phyloP scores from a whole-genome alignment of 30 jellyfish, hydroid and myxozoan species.

The Nemopilema nomurai region DNA sequence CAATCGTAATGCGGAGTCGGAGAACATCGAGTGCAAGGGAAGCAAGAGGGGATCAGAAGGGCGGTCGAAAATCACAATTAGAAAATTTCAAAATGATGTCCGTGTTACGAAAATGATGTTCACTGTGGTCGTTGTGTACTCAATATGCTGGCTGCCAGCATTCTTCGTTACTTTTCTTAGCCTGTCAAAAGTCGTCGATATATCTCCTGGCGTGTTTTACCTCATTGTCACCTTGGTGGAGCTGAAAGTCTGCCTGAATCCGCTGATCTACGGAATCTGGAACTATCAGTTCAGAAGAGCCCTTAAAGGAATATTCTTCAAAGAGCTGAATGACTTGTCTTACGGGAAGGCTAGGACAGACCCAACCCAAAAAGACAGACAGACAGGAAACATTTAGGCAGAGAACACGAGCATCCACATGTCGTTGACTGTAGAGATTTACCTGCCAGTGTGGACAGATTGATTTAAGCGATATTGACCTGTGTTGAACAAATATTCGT shows the following conservation, averaged over 20 bases:
- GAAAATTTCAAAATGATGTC: conserved; percentile 37
- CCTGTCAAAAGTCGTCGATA: conserved; percentile 13
- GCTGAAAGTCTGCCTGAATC: conserved; percentile 68
- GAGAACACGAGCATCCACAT: neutral
- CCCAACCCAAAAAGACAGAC: neutral
- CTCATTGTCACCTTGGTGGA: conserved; percentile 71
- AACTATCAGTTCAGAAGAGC: conserved; percentile 66
- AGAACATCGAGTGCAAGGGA: neutral
- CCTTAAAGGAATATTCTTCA: conserved; percentile 1
- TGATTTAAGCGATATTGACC: neutral
- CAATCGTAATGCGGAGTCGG: neutral
- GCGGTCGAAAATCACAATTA: conserved; percentile 33
- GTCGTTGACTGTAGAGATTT: too few relatives aligned
- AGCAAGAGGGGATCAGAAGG: neutral
- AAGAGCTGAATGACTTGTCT: neutral
- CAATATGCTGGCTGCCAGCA: conserved; percentile 90
- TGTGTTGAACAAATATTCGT: neutral
- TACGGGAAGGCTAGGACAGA: neutral
- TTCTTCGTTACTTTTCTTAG: conserved; percentile 49
- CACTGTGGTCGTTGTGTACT: conserved; percentile 63
- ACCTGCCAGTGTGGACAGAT: neutral
- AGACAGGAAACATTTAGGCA: neutral
- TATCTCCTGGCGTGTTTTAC: conserved; percentile 7
- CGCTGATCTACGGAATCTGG: conserved; percentile 76
- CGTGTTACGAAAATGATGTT: conserved; percentile 78